phyloP scores from a whole-genome alignment of 1,140 invertebrate species.

The Glossosoma conforme region DNA sequence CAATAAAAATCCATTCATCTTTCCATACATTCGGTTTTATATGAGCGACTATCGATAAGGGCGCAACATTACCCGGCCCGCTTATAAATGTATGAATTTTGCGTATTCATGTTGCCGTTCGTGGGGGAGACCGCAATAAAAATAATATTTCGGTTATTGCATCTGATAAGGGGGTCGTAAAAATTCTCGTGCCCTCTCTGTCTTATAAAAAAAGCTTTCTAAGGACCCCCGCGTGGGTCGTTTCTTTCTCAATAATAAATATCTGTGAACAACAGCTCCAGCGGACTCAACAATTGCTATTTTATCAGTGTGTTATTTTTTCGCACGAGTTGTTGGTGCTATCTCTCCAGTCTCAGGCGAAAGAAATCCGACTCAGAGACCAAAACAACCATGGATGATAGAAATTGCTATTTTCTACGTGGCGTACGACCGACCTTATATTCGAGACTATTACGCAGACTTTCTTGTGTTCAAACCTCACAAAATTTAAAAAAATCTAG shows the following conservation, averaged over 20 bases:
- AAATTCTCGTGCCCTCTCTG: conserved; percentile 9
- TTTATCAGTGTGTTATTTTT: neutral
- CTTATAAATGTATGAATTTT: conserved; percentile 12
- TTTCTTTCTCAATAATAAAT: conserved; percentile 1
- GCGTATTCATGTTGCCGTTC: conserved; percentile 4
- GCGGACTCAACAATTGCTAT: neutral
- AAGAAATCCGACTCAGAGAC: neutral
- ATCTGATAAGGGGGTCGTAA: conserved; percentile 12
- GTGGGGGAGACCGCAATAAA: conserved; percentile 1
- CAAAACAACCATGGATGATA: neutral
- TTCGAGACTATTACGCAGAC: too few relatives aligned
- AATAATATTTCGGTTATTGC: conserved; percentile 16
- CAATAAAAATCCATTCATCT: too few relatives aligned
- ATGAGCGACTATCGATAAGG: neutral
- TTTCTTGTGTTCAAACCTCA: too few relatives aligned
- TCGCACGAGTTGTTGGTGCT: neutral
- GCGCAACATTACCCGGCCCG: neutral
- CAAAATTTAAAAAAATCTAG: too few relatives aligned
- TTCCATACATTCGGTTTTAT: too few relatives aligned
- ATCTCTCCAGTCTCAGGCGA: neutral
- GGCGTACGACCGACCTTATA: neutral
- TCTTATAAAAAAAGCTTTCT: conserved; percentile 9
- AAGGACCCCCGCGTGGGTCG: conserved; percentile 5
- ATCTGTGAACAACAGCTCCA: neutral
- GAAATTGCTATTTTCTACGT: neutral